Evolutionary conservation across 2,113 vertebrate species (phyloP), one percentile per base, ranked within the genome.

Genomic region (Perognathus longimembris): DNA sequence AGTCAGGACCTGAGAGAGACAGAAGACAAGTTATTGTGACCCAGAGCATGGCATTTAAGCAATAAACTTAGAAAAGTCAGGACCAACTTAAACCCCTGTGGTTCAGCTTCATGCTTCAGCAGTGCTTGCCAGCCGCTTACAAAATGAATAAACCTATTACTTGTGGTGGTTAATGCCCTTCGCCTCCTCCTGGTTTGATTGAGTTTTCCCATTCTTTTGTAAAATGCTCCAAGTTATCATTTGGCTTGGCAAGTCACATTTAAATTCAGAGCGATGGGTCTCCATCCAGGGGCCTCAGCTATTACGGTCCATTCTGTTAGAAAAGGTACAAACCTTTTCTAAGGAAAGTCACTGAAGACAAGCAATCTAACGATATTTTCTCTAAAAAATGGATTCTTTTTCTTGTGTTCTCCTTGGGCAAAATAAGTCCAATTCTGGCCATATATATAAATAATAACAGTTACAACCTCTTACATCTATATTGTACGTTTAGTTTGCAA

Each of bases 61-160:
- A 70, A 78, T 89, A 78, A 93, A 78, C 89, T 90, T 83, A 20
- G 84, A 76, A 89, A 96, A 95, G 86, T 73, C 64, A 93, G 73
- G 40, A 75, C 82, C 95, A 71, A 57, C 42, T 38, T 14, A 32
- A 40, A 7, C 50, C 92, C 75, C 83, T 74, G 71, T 8, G 1
- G 45, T 81, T 95, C 36, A 81, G 50, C 26, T 88, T 95, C 96
- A 78, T 73, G 89, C 73, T 93, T 89, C 73, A 54, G 3, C 30
- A 34, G 24, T 17, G 0, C n/a, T 94, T 61, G 61, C 64, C 9
- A 36, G 85, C 74, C 15, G 1, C 95, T 94, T 34, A 42, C 85
- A 64, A 50, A 92, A 91, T 28, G 42, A 95, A 7, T 30, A 28
- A 21, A 18, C 82, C 63, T 61, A 57, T 89, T 92, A 88, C 75